These are phyloP conservation scores for Suncus etruscus DNA, from an alignment of 2,113 vertebrate genomes.

Conservation along the genomic window DNA sequence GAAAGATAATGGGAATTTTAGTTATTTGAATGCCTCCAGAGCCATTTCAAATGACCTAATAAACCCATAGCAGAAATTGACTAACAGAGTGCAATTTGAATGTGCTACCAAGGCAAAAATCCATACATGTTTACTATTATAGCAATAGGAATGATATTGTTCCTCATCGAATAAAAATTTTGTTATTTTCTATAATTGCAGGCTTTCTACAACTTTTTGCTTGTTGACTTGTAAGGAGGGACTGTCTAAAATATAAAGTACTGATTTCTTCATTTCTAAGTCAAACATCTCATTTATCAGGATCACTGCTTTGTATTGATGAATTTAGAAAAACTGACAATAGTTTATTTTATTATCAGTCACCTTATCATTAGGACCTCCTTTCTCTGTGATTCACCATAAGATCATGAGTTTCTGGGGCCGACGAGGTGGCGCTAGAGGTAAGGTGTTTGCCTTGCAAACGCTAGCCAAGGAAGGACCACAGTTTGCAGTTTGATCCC, in stretches of 20 bases:
- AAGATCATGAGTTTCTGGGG: not conserved
- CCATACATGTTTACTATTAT: not conserved
- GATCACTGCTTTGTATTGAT: accelerated
- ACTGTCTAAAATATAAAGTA: not conserved
- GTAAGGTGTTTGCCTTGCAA: no score
- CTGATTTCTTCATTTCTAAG: not conserved
- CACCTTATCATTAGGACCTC: no score
- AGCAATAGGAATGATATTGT: not conserved
- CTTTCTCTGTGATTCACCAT: not conserved
- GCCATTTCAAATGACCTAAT: not conserved
- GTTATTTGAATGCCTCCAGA: accelerated
- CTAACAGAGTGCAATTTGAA: not conserved
- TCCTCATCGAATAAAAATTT: not conserved
- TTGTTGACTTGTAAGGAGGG: not conserved
- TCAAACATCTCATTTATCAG: not conserved
- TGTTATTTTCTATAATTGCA: not conserved
- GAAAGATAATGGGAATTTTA: not conserved
- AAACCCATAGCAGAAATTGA: not conserved
- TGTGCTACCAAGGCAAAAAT: not conserved
- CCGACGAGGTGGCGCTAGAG: no score
- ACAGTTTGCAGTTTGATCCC: no score
- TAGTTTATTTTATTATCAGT: no score
- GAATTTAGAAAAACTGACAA: not conserved
- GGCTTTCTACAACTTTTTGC: not conserved
- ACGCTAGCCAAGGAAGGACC: no score